phyloP scores from a whole-genome alignment of 30 jellyfish, hydroid and myxozoan species.

The Hydractinia symbiolongicarpus region DNA sequence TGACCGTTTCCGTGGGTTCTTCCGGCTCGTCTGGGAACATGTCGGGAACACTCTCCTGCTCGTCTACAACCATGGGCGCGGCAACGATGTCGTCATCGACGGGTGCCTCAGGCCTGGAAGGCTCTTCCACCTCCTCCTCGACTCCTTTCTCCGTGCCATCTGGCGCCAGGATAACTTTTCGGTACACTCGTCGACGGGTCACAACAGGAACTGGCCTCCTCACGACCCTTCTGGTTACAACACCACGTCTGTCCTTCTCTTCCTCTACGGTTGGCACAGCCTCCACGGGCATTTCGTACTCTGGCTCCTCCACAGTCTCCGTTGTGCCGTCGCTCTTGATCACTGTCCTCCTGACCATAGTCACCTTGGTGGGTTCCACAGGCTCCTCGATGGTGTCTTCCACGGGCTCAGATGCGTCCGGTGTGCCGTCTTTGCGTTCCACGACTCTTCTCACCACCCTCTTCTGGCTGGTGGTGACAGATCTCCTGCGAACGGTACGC shows the following conservation, averaged over 20 bases:
- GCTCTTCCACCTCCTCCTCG: slow-evolving; percentile 53
- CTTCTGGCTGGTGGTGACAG: slow-evolving; percentile 47
- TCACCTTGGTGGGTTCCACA: slow-evolving; percentile 49
- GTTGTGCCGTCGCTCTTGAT: slow-evolving; percentile 35
- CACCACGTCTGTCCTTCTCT: slow-evolving; percentile 50
- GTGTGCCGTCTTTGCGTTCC: slow-evolving; percentile 47
- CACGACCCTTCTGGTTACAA: slow-evolving; percentile 37
- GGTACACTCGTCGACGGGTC: slow-evolving; percentile 52
- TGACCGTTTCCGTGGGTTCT: slow-evolving; percentile 21
- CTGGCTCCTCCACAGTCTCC: slow-evolving; percentile 57
- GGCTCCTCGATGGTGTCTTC: slow-evolving; percentile 54
- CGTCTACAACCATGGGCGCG: slow-evolving; percentile 20
- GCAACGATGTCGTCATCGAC: slow-evolving; percentile 13
- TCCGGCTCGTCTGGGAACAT: slow-evolving; percentile 7
- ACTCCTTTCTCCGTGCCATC: slow-evolving; percentile 55
- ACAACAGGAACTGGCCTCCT: slow-evolving; percentile 43
- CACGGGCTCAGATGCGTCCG: slow-evolving; percentile 57
- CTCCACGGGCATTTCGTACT: slow-evolving; percentile 58
- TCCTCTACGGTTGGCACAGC: slow-evolving; percentile 62
- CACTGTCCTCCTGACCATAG: slow-evolving; percentile 45
- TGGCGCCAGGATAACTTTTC: slow-evolving; percentile 42
- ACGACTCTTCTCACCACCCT: slow-evolving; percentile 61
- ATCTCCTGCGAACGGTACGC: slow-evolving; percentile 59
- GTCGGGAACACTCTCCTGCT: slow-evolving; percentile 22
- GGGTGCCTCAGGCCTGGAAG: slow-evolving; percentile 12